Evolutionary conservation across 2,797 vertebrate species (phyloP), one percentile per base, ranked within the genome.

Genomic region (Sylvilagus floridanus): DNA sequence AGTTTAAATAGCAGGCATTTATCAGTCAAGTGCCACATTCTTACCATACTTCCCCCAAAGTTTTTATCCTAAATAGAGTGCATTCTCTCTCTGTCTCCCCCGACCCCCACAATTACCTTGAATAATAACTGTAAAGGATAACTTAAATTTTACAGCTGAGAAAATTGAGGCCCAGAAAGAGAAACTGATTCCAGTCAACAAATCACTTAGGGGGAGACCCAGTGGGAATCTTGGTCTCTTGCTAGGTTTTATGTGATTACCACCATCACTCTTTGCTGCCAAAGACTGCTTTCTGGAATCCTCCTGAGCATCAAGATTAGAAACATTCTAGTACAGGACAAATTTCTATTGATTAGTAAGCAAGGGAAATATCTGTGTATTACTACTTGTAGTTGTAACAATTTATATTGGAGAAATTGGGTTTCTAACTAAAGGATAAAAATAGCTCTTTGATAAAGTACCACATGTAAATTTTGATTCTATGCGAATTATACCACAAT

Each of bases 211-310:
- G 37, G 50, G 37, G 93, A 84, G 60, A 92, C 21, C 30, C 1
- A 50, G 94, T 57, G 73, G 16, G 63, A 84, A 89, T 35, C 35
- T 92, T 81, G 69, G 42, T 88, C 63, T 95, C 77, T 87, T 95
- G 47, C 84, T 96, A 68, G 72, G 32, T 85, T 95, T 93, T 24
- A 37, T 63, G 66, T 4, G 37, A 26, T 84, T 93, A 89, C 50
- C 21, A 62, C 10, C 21, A 62, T 7, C 57, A 93, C 16, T 75
- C 22, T 93, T 94, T 84, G 47, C 84, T 90, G 73, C 81, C 65
- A 88, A 95, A 75, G 69, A 92, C 72, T 95, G 88, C 52, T 95
- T 95, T 79, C 69, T 85, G 73, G 22, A 90, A 85, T 88, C 75
- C 37, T 86, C 47, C 37, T 78, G 62, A 93, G 84, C 3, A 83